phyloP scores from a whole-genome alignment of 35 echinoderm and acorn worm genomes.

The Ophiothrix spiculata region DNA sequence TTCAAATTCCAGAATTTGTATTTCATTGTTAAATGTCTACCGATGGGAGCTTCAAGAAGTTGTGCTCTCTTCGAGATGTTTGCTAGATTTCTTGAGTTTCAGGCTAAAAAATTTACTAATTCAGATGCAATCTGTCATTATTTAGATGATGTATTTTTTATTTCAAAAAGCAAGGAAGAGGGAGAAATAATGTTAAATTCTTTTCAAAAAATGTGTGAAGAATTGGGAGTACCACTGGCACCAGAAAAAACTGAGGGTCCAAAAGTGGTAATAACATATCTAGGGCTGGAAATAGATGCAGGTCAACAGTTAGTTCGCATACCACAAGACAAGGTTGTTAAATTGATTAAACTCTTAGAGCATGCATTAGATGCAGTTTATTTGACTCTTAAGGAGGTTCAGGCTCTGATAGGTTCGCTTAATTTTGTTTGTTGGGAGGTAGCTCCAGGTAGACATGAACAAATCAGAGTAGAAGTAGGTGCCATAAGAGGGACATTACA shows the following conservation, averaged over 20 bases:
- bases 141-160: background rate
- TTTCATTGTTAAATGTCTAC: conserved; percentile 16
- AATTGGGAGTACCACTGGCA: conserved; percentile 46
- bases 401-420: background rate
- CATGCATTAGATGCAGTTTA: background rate
- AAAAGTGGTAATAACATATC: background rate
- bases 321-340: background rate
- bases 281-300: background rate
- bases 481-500: background rate
- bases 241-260: conserved; percentile 39
- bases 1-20: conserved; percentile 21
- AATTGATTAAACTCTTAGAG: background rate
- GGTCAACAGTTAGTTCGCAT: conserved; percentile 5
- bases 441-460: conserved; percentile 17
- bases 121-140: conserved; percentile 10
- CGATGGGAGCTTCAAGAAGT: conserved; percentile 8
- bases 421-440: conserved; percentile 21
- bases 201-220: conserved; percentile 21
- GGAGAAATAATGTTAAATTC: background rate
- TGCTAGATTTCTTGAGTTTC: background rate
- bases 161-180: background rate
- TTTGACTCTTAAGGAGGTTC: background rate
- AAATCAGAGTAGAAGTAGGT: background rate
- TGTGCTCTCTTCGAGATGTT: conserved; percentile 1
- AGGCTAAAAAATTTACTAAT: background rate